Base-by-base conservation (phyloP, 2,797 vertebrate genomes). In the Fistularia commersonii region DNA sequence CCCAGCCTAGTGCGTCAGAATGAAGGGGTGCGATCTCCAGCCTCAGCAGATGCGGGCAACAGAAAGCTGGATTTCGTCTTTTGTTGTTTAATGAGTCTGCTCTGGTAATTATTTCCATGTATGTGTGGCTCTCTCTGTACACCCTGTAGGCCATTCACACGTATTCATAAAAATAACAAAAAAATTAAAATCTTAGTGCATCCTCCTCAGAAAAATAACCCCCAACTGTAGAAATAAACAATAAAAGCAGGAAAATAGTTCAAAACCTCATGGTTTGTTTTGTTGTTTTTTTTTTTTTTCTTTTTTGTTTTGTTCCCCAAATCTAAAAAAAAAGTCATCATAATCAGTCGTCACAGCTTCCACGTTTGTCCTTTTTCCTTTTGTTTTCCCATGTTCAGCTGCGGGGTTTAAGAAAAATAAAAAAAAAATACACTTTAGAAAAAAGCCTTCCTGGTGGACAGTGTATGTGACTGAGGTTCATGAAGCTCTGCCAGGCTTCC, bases 121-220 rank as follows among this genome's bases (percentile, higher is more conserved):
- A 68, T 63, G 64, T 82, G 80, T 82, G 80, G 74, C 65, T 64
- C 73, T 69, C 54, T 81, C 77, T 77, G 71, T 85, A 74, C 77
- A 88, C 79, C 81, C 71, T 83, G 85, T 84, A 76, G 81, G 84
- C 76, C 81, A 85, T 72, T 72, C 76, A 81, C 84, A 81, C 71
- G 44, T 57, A 39, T 76, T 79, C 70, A 79, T 80, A 87, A 82
- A 90, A 91, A 89, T 91, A 93, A 88, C 72, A 79, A 91, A 85
- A 91, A 92, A 96, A 96, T 91, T 95, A 93, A 96, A 97, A 93
- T 86, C 94, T 89, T 96, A 98, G 96, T 99, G 97, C 96, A 98
- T 94, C 93, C 91, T 92, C 92, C 88, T 92, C 91, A 93, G 89
- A 90, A 87, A 87, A 85, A 78, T 61, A 77, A 87, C 72, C 78